Evolutionary conservation across 2,888 invertebrate species (phyloP).

Genomic region (Dione vanillae): DNA sequence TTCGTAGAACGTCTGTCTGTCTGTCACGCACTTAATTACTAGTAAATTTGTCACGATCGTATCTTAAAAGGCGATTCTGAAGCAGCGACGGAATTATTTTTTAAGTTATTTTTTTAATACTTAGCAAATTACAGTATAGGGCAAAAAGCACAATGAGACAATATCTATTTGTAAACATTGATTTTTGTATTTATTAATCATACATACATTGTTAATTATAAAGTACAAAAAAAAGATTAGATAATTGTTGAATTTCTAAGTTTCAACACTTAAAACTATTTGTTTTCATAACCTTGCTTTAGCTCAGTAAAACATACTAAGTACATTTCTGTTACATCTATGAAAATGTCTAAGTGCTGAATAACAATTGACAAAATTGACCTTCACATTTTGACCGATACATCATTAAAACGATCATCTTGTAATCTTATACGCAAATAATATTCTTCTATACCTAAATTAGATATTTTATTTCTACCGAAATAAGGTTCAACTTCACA

Average conservation of each 20-base stretch:
- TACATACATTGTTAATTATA: too few relatives aligned
- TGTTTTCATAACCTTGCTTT: too few relatives aligned
- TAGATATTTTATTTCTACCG: background rate
- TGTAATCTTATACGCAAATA: background rate
- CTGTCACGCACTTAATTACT: slow-evolving; percentile 52
- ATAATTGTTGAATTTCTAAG: too few relatives aligned
- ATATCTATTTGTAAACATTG: too few relatives aligned
- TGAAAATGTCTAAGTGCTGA: background rate
- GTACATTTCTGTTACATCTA: too few relatives aligned
- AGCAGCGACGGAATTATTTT: background rate
- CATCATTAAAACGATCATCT: background rate
- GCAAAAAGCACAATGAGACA: too few relatives aligned
- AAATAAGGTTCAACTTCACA: slow-evolving; percentile 17
- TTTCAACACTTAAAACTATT: too few relatives aligned
- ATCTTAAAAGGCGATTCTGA: slow-evolving; percentile 18
- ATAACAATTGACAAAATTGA: background rate
- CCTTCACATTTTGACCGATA: background rate
- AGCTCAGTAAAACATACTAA: too few relatives aligned
- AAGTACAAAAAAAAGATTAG: too few relatives aligned
- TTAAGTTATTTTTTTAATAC: background rate
- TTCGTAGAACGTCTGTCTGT: slow-evolving; percentile 60
- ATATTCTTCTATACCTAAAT: background rate
- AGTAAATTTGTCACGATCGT: slow-evolving; percentile 48
- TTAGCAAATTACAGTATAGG: too few relatives aligned
- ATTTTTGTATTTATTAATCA: too few relatives aligned